phyloP scores from a whole-genome alignment of 2,888 invertebrate species.

The Serripes groenlandicus region DNA sequence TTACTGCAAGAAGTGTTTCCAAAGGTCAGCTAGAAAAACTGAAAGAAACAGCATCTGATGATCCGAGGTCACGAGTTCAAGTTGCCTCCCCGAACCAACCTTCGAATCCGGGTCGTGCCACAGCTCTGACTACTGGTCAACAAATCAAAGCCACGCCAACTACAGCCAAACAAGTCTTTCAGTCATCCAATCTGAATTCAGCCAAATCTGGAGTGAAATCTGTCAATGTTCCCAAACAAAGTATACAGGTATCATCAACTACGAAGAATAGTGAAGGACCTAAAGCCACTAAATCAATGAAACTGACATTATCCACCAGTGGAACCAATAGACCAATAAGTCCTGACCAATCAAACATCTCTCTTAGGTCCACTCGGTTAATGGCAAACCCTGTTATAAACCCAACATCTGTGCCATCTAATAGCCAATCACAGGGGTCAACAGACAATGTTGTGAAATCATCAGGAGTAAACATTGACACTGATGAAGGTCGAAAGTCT shows the following conservation, averaged over 20 bases:
- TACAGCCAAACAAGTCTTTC: constrained; percentile 61
- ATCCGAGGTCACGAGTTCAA: constrained; percentile 52
- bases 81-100: constrained; percentile 25
- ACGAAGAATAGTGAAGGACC: neutral
- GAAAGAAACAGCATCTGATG: constrained; percentile 41
- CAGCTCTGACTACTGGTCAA: constrained; percentile 60
- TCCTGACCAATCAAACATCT: constrained; percentile 43
- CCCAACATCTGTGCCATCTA: constrained; percentile 29
- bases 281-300: constrained; percentile 45
- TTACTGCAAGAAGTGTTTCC: constrained; percentile 79
- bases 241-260: constrained; percentile 54
- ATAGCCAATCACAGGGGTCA: constrained; percentile 46
- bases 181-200: constrained; percentile 28
- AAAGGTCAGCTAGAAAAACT: constrained; percentile 78
- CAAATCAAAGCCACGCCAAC: constrained; percentile 53
- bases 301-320: constrained; percentile 50
- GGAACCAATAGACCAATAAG: constrained; percentile 56
- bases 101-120: constrained; percentile 57
- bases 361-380: constrained; percentile 31
- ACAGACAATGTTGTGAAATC: constrained; percentile 17
- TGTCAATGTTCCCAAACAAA: constrained; percentile 47
- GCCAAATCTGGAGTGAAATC: constrained; percentile 7
- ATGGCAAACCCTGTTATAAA: constrained; percentile 55
- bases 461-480: constrained; percentile 47
- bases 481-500: constrained; percentile 60